These are phyloP conservation scores for Thumatha senex DNA, from an alignment of 2,888 invertebrate species.

Conservation along the genomic window DNA sequence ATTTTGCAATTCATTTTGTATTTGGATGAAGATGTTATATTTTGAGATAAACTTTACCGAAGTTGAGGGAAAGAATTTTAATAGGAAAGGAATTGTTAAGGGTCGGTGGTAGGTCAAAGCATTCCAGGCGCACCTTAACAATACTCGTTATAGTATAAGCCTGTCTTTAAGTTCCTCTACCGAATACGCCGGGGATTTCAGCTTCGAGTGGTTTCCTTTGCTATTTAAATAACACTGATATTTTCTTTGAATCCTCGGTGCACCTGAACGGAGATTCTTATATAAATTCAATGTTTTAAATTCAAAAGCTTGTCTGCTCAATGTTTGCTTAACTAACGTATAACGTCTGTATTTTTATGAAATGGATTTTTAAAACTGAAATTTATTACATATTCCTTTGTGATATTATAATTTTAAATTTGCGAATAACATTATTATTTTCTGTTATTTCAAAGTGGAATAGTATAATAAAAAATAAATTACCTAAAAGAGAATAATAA, in stretches of 20 bases:
- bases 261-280: conserved; percentile 29
- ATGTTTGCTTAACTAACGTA: conserved; percentile 34
- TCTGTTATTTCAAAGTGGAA: neutral
- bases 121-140: conserved; percentile 55
- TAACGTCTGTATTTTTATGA: conserved; percentile 27
- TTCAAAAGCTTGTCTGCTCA: conserved; percentile 34
- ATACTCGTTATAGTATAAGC: conserved; percentile 56
- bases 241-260: conserved; percentile 42
- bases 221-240: conserved; percentile 54
- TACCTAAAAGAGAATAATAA: too few species aligned
- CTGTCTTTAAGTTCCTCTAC: conserved; percentile 49
- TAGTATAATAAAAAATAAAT: too few species aligned
- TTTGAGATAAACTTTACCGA: conserved; percentile 57
- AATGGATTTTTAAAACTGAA: conserved; percentile 23
- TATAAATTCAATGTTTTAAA: conserved; percentile 41
- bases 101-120: conserved; percentile 62
- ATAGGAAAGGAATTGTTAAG: conserved; percentile 68
- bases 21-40: too few species aligned
- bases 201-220: conserved; percentile 51
- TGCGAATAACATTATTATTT: neutral
- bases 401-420: conserved; percentile 5
- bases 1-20: neutral
- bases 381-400: conserved; percentile 13
- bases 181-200: conserved; percentile 47
- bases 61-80: conserved; percentile 71